Evolutionary conservation across 1,140 invertebrate genomes (phyloP), one percentile per base, ranked within the genome.

Genomic region (Apocrypta bakeri): DNA sequence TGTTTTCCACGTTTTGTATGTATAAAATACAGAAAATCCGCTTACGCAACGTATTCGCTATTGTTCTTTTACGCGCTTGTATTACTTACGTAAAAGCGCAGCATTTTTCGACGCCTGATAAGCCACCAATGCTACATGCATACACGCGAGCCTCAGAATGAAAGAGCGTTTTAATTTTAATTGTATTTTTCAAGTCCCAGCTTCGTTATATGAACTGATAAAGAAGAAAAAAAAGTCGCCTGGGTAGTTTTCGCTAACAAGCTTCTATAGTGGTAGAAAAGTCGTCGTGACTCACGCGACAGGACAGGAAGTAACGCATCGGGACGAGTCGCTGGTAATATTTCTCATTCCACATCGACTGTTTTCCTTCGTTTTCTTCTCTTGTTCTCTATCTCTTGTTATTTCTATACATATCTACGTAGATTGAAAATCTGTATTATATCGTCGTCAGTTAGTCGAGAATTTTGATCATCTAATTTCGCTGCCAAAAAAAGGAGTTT

Each of bases 241-340:
- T 1, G 21, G 12, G 56, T 76, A 76, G 48, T n/a, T 76, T 76
- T 64, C 12, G n/a, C 72, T 64, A 64, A 76, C 61, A 64, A 78
- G 31, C 8, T 69, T 21, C 1, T 56, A 7, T n/a, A 66, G 7
- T 4, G 0, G 6, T 27, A 6, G 27, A 27, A 27, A 27, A 66
- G 27, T 27, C 24, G 63, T 29, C 63, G 42, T 79, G 77, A 79
- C 77, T 71, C 77, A 79, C 21, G 21, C n/a, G 4, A 63, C 42
- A 42, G 12, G 25, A 4, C 68, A 80, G 79, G 69, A 80, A 80
- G 73, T 80, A 80, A 80, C 40, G 66, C 31, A 48, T 79, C 77
- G 66, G 31, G 33, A 72, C 24, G 25, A 75, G 72, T 48, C 9
- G 63, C 24, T 21, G 21, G 42, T 40, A 24, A 69, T 71, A 56